phyloP scores from a whole-genome alignment of 2,888 invertebrate species.

The Drosophila borborema region DNA sequence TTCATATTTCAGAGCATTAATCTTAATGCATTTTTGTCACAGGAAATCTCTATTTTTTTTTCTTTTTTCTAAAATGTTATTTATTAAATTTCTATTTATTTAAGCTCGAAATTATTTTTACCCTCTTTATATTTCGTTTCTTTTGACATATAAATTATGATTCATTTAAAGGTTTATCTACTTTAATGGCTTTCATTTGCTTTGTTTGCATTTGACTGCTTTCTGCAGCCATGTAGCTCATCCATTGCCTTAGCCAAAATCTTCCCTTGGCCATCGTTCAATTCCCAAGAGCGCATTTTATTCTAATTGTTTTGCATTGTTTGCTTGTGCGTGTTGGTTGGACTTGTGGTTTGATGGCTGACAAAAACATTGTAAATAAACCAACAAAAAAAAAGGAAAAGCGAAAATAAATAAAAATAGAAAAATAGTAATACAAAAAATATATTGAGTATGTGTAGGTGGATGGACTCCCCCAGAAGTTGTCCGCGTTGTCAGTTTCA shows the following conservation, averaged over 20 bases:
- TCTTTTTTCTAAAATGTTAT: too few species aligned
- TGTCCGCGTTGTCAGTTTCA: constrained; percentile 34
- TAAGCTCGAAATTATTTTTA: too few species aligned
- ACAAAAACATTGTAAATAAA: constrained; percentile 27
- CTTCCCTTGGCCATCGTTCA: constrained; percentile 35
- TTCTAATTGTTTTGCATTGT: constrained; percentile 82
- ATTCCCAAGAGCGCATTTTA: constrained; percentile 80
- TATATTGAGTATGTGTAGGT: constrained; percentile 12
- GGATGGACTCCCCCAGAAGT: constrained; percentile 4
- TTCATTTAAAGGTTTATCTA: constrained; percentile 39
- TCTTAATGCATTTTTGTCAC: constrained; percentile 13
- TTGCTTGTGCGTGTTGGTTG: constrained; percentile 56
- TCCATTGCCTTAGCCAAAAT: constrained; percentile 22
- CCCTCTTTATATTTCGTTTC: background rate
- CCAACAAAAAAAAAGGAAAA: constrained; percentile 1
- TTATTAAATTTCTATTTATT: too few species aligned
- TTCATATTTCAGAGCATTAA: background rate
- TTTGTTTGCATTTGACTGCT: constrained; percentile 16
- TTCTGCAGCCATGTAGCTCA: constrained; percentile 4
- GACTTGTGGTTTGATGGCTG: constrained; percentile 41
- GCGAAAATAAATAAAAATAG: constrained; percentile 25
- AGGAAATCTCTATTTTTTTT: too few species aligned
- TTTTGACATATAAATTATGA: constrained; percentile 24
- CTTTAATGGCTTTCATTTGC: constrained; percentile 36
- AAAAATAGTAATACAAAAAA: constrained; percentile 36